Evolutionary conservation across 2,888 invertebrate genomes (phyloP), one percentile per base, ranked within the genome.

Genomic region (Ophioninae sp.): DNA sequence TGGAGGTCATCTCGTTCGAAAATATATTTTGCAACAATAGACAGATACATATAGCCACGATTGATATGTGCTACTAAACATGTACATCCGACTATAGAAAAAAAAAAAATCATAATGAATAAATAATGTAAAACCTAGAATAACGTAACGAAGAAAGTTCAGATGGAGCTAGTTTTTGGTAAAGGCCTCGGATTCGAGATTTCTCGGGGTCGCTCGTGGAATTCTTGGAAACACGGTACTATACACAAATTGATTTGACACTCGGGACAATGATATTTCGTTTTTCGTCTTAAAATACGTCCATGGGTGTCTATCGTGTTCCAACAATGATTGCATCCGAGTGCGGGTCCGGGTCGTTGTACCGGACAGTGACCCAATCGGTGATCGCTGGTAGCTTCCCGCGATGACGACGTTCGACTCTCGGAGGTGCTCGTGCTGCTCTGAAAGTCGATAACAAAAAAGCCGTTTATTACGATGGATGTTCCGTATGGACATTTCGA

Each of bases 241-340:
- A 97, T 97, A 93, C 97, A 97, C 75, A 97, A 94, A 93, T 97
- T 97, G 84, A 96, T 97, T 93, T 97, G 96, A 92, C 97, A 97
- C 92, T 97, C 97, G 0, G 97, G 97, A 93, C 97, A 97, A 91
- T 97, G 97, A 93, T 97, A 97, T 93, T 97, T 97, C 0, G 97
- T 97, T 93, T 97, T 97, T 82, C 97, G 94, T 67, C 97, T 95
- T 73, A 97, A 94, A 89, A 97, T 97, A 86, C 97, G 94, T 58
- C 97, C 97, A 93, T 96, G 96, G 67, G 95, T 95, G 92, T 97
- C 97, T 67, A 97, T 96, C 0, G 97, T 97, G 92, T 97, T 97
- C 97, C 97, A 97, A 93, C 97, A 97, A 92, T 96, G 97, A 93
- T 97, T 97, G 93, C 97, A 97, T 87, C 97, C 97, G 85, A 97